Evolutionary conservation across 2,888 invertebrate species (phyloP).

Genomic region (Eristalis arbustorum): DNA sequence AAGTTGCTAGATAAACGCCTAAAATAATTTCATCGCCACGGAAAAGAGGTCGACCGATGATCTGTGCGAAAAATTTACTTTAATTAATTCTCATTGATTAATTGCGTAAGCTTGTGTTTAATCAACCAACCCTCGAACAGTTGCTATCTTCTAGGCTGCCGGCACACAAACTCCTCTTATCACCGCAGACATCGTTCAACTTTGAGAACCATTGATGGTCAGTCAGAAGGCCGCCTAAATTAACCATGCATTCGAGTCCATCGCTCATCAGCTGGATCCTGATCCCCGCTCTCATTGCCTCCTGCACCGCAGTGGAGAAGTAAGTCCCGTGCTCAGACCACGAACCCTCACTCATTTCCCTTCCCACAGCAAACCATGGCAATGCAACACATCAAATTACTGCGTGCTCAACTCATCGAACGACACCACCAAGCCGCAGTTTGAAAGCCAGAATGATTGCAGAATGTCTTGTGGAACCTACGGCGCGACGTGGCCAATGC

Average conservation of each 20-base stretch:
- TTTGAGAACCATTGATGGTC: neutral
- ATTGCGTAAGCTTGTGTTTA: too few species aligned
- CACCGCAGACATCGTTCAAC: too few species aligned
- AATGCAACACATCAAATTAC: conserved; percentile 37
- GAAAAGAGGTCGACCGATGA: too few species aligned
- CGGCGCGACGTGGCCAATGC: conserved; percentile 87
- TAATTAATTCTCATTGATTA: too few species aligned
- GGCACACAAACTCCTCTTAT: too few species aligned
- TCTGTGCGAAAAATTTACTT: too few species aligned
- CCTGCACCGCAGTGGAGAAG: neutral
- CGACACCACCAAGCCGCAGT: conserved; percentile 47
- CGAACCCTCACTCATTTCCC: neutral
- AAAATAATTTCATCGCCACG: too few species aligned
- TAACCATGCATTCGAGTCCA: conserved; percentile 3
- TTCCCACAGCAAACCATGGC: conserved; percentile 41
- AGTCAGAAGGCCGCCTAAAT: neutral
- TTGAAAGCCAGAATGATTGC: conserved; percentile 83
- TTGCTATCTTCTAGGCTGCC: too few species aligned
- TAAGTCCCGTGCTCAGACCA: neutral
- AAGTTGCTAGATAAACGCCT: too few species aligned
- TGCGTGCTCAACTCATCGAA: conserved; percentile 22
- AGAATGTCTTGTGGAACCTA: conserved; percentile 85
- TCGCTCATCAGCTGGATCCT: conserved; percentile 2
- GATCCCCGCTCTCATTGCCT: neutral
- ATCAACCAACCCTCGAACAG: too few species aligned